These are phyloP conservation scores for Perizoma flavofasciatum DNA, from an alignment of 2,888 invertebrate genomes.

Conservation along the genomic window DNA sequence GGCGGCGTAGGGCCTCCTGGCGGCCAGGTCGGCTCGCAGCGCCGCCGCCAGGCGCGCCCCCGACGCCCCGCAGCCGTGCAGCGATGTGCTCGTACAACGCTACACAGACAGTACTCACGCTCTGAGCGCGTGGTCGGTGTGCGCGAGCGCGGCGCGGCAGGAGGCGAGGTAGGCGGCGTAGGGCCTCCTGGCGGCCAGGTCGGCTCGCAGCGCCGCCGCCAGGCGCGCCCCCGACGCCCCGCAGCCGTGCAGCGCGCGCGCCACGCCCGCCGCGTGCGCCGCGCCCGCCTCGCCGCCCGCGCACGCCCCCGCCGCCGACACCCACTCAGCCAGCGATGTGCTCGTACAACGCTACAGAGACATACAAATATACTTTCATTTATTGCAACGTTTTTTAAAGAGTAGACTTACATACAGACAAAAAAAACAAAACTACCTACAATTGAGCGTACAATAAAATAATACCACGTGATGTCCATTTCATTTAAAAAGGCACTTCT, in stretches of 20 bases:
- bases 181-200: conserved; percentile 71
- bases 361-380: not conserved
- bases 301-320: conserved; percentile 59
- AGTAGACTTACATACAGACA: too few relatives aligned
- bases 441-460: too few relatives aligned
- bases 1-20: too few relatives aligned
- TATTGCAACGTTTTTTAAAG: too few relatives aligned
- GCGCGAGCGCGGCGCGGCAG: conserved; percentile 65
- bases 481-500: too few relatives aligned
- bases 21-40: too few relatives aligned
- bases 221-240: conserved; percentile 42
- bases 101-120: conserved; percentile 44
- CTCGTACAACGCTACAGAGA: conserved; percentile 62
- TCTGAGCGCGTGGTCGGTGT: conserved; percentile 55
- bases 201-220: conserved; percentile 68
- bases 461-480: too few relatives aligned
- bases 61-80: too few relatives aligned
- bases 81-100: too few relatives aligned
- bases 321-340: conserved; percentile 68
- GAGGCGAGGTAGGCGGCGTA: conserved; percentile 72
- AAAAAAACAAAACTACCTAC: too few relatives aligned
- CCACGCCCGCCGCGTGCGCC: conserved; percentile 47
- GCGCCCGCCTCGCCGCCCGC: conserved; percentile 43
- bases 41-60: too few relatives aligned
- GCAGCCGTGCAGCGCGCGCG: conserved; percentile 47